Conservation (phyloP, 2,797 vertebrate genomes). For the Pyrocephalus nanus region DNA sequence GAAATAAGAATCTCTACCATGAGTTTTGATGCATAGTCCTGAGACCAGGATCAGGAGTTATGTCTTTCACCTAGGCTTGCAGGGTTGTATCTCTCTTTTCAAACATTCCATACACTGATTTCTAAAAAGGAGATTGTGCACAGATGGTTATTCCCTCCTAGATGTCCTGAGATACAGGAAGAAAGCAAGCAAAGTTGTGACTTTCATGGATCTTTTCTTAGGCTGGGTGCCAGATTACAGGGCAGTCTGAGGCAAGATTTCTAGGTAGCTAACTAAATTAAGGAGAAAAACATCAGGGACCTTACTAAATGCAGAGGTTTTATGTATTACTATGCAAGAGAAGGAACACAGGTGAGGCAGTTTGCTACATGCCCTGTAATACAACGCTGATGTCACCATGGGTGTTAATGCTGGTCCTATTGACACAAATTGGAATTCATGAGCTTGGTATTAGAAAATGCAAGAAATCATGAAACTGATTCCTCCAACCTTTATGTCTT, state of each 20-base stretch:
- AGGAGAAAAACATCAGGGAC: not conserved
- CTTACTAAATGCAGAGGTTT: not conserved
- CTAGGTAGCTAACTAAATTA: constrained; percentile 7
- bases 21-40: not conserved
- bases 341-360: not conserved
- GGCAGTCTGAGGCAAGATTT: not conserved
- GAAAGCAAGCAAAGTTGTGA: not conserved
- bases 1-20: not conserved
- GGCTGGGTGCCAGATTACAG: not conserved
- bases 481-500: not conserved
- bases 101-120: not conserved
- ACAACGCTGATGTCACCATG: not conserved
- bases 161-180: not conserved
- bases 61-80: not conserved
- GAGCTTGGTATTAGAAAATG: not conserved
- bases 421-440: not conserved
- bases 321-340: not conserved
- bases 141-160: not conserved
- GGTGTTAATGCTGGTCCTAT: not conserved
- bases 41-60: not conserved
- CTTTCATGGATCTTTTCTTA: not conserved
- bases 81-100: not conserved
- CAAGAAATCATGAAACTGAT: not conserved
- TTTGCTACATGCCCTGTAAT: not conserved
- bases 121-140: not conserved